Evolutionary conservation across 2,888 invertebrate species (phyloP).

Genomic region (Dryadula phaetusa): DNA sequence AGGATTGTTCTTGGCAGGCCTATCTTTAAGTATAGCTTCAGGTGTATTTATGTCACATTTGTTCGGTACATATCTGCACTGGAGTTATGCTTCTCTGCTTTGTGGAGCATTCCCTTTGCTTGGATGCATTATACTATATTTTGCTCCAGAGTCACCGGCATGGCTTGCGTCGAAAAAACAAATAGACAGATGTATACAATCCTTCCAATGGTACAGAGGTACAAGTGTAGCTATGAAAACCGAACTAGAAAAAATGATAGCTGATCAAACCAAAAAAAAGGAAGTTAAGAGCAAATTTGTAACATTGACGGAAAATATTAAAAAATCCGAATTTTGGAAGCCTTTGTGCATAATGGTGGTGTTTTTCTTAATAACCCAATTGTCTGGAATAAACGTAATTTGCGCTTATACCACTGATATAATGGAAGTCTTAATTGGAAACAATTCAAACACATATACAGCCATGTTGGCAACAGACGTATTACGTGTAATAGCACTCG

Average conservation of each 20-base stretch:
- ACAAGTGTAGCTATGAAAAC: constrained; percentile 69
- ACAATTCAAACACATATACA: constrained; percentile 79
- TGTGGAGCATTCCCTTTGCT: constrained; percentile 81
- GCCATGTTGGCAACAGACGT: constrained; percentile 87
- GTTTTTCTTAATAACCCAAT: constrained; percentile 87
- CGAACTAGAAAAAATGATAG: constrained; percentile 80
- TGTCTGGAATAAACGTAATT: constrained; percentile 89
- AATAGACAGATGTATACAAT: constrained; percentile 82
- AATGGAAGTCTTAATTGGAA: constrained; percentile 84
- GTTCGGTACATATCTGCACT: constrained; percentile 86
- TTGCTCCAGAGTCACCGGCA: constrained; percentile 88
- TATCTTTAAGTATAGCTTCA: constrained; percentile 85
- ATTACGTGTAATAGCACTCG: constrained; percentile 85
- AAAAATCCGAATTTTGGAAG: constrained; percentile 84
- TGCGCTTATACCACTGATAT: constrained; percentile 88
- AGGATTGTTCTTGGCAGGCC: constrained; percentile 85
- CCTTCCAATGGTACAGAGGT: constrained; percentile 86
- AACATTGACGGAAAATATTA: constrained; percentile 69
- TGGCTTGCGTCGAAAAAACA: constrained; percentile 87
- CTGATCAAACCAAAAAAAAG: constrained; percentile 66
- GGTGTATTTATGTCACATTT: constrained; percentile 87
- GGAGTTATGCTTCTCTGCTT: constrained; percentile 84
- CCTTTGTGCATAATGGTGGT: constrained; percentile 85
- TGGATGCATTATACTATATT: constrained; percentile 80
- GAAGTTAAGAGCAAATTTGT: constrained; percentile 63